Base-by-base conservation (phyloP, 2,113 vertebrate species). In the Carassius auratus region DNA sequence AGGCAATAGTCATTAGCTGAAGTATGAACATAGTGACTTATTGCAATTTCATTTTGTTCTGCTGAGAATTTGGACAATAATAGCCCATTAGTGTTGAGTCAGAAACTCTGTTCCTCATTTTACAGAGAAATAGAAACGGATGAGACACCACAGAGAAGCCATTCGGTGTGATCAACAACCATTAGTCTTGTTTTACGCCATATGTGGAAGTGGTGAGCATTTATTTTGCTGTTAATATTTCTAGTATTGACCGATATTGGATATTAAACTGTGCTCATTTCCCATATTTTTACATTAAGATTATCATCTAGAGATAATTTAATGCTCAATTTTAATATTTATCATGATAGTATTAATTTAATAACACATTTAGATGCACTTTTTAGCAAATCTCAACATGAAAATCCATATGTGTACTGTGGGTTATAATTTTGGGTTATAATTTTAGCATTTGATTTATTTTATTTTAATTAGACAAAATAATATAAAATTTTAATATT, bases 61-160 rank as follows among this genome's bases (percentile, higher is more conserved):
- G 71, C 64, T 59, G 88, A 86, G 78, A 89, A 81, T 64, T 76
- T 68, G 15, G 45, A 64, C 23, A 85, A 82, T 86, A 81, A 86
- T 89, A 84, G 83, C 61, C 78, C 85, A 89, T 89, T 86, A 86
- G 52, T 10, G 3, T 36, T 45, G 42, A 55, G 68, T 83, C 61
- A 71, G 78, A 52, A 23, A 68, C 23, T 57, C 64, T 80, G 59
- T 30, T 84, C 78, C 17, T 33, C 71, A 48, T 50, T 13, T 85
- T 59, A 57, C 7, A 15, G 48, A 78, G 19, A 80, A 36, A 75
- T 17, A 84, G 45, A 74, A 33, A 68, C 21, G 78, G 57, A 80
- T 55, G 30, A 50, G 68, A 17, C 17, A 55, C 26, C 26, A 30
- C 30, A n/a, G 55, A 45, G 66, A 50, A 82, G 61, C 57, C 19